Evolutionary conservation across 2,888 invertebrate genomes (phyloP).

Genomic region (Drosophila crucigera): DNA sequence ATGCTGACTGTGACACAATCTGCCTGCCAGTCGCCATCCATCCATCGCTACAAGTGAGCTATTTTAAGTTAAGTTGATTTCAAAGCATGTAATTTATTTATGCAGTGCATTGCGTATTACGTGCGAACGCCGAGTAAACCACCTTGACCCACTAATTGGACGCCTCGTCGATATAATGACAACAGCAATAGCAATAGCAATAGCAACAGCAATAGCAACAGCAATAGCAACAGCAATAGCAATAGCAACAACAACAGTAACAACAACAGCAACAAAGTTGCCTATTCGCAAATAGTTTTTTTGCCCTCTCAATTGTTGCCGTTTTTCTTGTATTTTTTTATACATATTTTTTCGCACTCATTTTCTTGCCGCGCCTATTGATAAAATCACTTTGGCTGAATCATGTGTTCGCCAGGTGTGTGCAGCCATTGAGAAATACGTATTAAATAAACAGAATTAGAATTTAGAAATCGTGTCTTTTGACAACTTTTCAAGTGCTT

Average conservation of each 20-base stretch:
- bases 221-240: not conserved
- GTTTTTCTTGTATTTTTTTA: not conserved
- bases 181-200: not conserved
- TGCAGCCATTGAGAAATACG: conserved; percentile 11
- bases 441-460: not conserved
- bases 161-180: conserved; percentile 37
- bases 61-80: conserved; percentile 64
- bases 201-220: not conserved
- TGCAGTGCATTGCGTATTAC: conserved; percentile 59
- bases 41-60: conserved; percentile 35
- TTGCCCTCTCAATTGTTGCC: conserved; percentile 8
- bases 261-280: not conserved
- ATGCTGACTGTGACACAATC: not conserved
- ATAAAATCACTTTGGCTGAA: conserved; percentile 18
- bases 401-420: conserved; percentile 37
- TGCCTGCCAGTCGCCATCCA: not conserved
- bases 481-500: not conserved
- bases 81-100: conserved; percentile 60
- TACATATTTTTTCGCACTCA: conserved; percentile 1
- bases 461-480: not conserved
- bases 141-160: conserved; percentile 80
- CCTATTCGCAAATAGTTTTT: conserved; percentile 33
- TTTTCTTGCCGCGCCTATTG: conserved; percentile 25
- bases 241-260: not conserved
- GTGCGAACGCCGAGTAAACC: conserved; percentile 66